Conservation (phyloP, 2,113 vertebrate species). For the Athene cunicularia region DNA sequence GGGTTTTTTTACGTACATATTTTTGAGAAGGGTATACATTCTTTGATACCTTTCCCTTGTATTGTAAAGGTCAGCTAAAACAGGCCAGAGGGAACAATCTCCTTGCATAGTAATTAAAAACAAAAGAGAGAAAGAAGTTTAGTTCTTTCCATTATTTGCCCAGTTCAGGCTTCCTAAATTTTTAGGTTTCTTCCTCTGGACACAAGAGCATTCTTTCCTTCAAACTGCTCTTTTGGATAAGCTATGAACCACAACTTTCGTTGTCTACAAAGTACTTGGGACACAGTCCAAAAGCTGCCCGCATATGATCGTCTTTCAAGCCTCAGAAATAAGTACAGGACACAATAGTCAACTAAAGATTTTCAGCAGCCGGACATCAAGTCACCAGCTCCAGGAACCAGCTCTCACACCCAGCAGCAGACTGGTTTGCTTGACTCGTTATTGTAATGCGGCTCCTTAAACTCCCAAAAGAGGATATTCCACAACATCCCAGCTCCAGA, state of each 20-base stretch:
- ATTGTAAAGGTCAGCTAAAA: neutral
- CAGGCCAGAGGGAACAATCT: neutral
- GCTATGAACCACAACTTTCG: neutral
- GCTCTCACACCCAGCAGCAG: conserved; percentile 36
- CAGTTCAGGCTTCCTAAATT: neutral
- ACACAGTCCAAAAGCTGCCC: neutral
- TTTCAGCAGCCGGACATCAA: conserved; percentile 42
- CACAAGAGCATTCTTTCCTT: neutral
- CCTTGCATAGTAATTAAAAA: neutral
- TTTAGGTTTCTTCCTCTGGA: neutral
- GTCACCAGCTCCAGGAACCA: conserved; percentile 36
- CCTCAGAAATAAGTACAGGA: neutral
- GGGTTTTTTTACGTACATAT: fast-evolving
- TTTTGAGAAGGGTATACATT: neutral
- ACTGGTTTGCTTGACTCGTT: conserved; percentile 40
- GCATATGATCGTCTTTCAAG: neutral
- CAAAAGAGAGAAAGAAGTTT: neutral
- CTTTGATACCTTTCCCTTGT: neutral
- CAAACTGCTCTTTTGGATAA: neutral
- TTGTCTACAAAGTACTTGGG: neutral
- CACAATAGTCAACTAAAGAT: neutral
- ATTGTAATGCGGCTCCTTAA: conserved; percentile 39
- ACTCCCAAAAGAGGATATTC: conserved; percentile 14
- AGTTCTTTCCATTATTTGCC: neutral
- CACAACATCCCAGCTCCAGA: neutral